Conservation (phyloP, 2,888 invertebrate species). For the Apamea anceps region DNA sequence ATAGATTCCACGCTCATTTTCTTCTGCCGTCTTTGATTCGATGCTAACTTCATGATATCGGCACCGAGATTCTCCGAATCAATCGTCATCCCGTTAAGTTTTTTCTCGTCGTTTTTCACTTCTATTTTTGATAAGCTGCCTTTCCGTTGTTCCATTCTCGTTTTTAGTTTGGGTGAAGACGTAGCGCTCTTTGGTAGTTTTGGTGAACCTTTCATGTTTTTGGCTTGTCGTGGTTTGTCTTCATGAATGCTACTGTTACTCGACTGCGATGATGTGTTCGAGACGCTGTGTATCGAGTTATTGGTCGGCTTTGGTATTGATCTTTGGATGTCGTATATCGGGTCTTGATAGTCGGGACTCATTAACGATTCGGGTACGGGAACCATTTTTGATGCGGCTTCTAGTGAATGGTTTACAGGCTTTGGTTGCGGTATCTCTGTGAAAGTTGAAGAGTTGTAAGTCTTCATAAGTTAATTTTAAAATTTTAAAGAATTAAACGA, state of each 20-base stretch:
- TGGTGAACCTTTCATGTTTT: constrained; percentile 83
- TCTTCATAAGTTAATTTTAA: background rate
- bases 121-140: constrained; percentile 81
- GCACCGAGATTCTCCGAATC: constrained; percentile 77
- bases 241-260: constrained; percentile 84
- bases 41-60: constrained; percentile 83
- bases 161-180: constrained; percentile 85
- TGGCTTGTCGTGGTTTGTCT: constrained; percentile 76
- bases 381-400: constrained; percentile 96
- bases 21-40: constrained; percentile 85
- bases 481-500: background rate
- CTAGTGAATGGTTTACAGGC: constrained; percentile 91
- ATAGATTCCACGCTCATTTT: constrained; percentile 82
- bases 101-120: constrained; percentile 75
- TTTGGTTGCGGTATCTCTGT: constrained; percentile 72
- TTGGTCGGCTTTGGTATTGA: constrained; percentile 79
- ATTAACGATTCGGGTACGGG: constrained; percentile 96
- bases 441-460: constrained; percentile 3
- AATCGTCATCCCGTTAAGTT: constrained; percentile 78
- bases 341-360: constrained; percentile 94
- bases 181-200: constrained; percentile 87
- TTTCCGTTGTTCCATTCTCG: constrained; percentile 85
- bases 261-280: constrained; percentile 77
- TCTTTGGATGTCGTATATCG: constrained; percentile 86
- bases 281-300: constrained; percentile 74